phyloP scores from a whole-genome alignment of 2,797 vertebrate genomes.

The Pyrrhura leucotis region DNA sequence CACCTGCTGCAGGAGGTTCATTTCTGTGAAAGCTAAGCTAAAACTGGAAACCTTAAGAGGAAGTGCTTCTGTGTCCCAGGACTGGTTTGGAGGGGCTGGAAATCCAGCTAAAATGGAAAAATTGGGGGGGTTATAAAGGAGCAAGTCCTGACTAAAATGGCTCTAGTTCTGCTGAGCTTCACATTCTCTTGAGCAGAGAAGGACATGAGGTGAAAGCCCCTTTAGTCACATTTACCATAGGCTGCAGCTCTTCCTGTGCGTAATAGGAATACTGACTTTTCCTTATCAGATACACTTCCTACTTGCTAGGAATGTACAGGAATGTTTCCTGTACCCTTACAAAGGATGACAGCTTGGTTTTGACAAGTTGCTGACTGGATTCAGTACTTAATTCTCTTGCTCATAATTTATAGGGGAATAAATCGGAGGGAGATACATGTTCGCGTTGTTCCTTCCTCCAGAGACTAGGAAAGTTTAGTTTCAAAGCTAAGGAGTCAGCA shows the following conservation, averaged over 20 bases:
- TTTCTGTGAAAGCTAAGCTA: not conserved
- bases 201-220: not conserved
- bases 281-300: not conserved
- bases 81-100: not conserved
- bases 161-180: not conserved
- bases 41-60: not conserved
- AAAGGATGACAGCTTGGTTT: not conserved
- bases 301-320: not conserved
- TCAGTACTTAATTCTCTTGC: not conserved
- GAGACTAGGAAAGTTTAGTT: not conserved
- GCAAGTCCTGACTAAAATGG: not conserved
- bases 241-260: accelerated
- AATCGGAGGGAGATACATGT: not conserved
- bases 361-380: not conserved
- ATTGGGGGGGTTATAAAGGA: not conserved
- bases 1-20: not conserved
- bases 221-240: not conserved
- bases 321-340: not conserved
- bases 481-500: not conserved
- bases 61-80: not conserved
- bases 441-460: not conserved
- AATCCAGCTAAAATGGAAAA: not conserved
- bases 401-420: not conserved
- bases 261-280: not conserved
- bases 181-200: not conserved